Conservation (phyloP, 2,888 invertebrate species). For the Melikaiella ostensackeni region DNA sequence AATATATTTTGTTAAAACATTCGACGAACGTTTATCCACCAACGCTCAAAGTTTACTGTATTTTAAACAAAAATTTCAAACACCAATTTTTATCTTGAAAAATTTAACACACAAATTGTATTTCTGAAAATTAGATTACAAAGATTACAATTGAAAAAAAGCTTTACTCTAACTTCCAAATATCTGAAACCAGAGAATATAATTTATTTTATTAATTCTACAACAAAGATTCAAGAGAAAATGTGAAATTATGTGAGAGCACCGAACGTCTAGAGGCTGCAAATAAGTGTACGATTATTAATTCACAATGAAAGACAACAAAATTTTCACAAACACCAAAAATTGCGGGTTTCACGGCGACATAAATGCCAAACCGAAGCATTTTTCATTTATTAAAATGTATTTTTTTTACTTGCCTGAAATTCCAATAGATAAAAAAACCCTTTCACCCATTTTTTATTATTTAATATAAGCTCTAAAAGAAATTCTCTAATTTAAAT, state of each 20-base stretch:
- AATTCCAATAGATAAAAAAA: background rate
- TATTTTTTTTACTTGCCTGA: background rate
- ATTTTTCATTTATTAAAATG: background rate
- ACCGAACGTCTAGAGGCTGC: slow-evolving; percentile 68
- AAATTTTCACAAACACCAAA: slow-evolving; percentile 6
- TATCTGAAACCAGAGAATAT: too few species aligned
- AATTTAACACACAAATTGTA: too few species aligned
- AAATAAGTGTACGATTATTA: slow-evolving; percentile 73
- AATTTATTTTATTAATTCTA: background rate
- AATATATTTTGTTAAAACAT: slow-evolving; percentile 74
- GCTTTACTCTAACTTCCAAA: too few species aligned
- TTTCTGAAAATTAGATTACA: too few species aligned
- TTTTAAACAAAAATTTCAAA: background rate
- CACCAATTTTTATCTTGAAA: too few species aligned
- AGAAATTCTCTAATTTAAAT: too few species aligned
- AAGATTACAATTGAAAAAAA: too few species aligned
- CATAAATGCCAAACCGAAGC: background rate
- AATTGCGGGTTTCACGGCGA: background rate
- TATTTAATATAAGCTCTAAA: too few species aligned
- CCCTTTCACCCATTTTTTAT: too few species aligned
- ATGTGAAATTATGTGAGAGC: slow-evolving; percentile 54
- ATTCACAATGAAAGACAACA: slow-evolving; percentile 56
- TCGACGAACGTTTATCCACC: slow-evolving; percentile 67
- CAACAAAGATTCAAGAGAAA: slow-evolving; percentile 6
- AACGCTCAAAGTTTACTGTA: slow-evolving; percentile 55